Evolutionary conservation across 1,140 invertebrate genomes (phyloP), one percentile per base, ranked within the genome.

Genomic region (Ditylenchus dipsaci): DNA sequence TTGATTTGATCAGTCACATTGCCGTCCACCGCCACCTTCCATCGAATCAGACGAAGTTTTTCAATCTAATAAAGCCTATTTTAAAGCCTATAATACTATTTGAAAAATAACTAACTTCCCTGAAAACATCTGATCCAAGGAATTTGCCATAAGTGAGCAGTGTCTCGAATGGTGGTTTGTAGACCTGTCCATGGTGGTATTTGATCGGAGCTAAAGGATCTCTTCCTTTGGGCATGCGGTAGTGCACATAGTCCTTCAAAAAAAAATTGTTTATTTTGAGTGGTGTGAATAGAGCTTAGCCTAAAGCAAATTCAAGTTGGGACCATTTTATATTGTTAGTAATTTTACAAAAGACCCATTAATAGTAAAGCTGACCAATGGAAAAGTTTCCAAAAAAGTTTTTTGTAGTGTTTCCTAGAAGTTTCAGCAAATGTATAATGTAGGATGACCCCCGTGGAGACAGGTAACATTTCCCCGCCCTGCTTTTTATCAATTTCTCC

Each of bases 71-170:
- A 45, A 30, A 17, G 19, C 53, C 17, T 27, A 19, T 63, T 29
- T 53, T 8, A 29, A 21, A 56, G 27, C 21, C 15, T 66, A 38
- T 53, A n/a, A n/a, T n/a, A n/a, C 8, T 13, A 26, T 66, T n/a
- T 58, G 57, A 19, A 1, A 30, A 23, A 49, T 47, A 56, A 19
- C 9, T 27, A 19, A 65, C 69, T 60, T 71, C 47, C 9, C 53
- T 45, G 21, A 67, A 72, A 8, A 71, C 30, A 38, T 71, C 69
- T 33, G 47, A 45, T 30, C 69, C 69, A 43, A 49, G 58, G 62
- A 71, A 71, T 27, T 74, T 33, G 59, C 69, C 63, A 8, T 42
- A 29, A 8, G 42, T 26, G 17, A 71, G n/a, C 26, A 49, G 1
- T 5, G 70, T 17, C 29, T 71, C 71, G 23, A 73, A 29, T 3